phyloP scores from a whole-genome alignment of 2,797 vertebrate genomes.

The Nannoperca australis region DNA sequence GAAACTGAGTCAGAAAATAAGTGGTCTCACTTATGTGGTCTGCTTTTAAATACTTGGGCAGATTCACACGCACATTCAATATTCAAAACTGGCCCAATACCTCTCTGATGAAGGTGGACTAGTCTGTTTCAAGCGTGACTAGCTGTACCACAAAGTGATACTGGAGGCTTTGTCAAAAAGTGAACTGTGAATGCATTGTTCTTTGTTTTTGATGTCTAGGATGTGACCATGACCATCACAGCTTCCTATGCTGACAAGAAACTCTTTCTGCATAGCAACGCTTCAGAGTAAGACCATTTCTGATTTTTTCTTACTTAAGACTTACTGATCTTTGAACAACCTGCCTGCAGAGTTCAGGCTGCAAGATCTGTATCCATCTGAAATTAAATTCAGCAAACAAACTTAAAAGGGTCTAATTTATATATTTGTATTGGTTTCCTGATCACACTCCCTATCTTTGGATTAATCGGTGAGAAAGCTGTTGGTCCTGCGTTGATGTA shows the following conservation, averaged over 20 bases:
- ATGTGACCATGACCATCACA: conserved; percentile 72
- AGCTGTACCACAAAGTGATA: not conserved
- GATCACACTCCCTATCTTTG: not conserved
- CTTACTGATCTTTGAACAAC: not conserved
- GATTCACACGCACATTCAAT: not conserved
- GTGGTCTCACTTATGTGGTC: not conserved
- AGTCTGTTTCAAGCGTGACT: not conserved
- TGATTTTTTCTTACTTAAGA: not conserved
- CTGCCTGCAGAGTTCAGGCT: not conserved
- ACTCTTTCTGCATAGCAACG: conserved; percentile 76
- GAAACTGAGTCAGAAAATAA: not conserved
- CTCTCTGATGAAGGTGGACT: not conserved
- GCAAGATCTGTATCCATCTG: not conserved
- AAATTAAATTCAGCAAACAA: not conserved
- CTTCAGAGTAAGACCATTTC: conserved; percentile 74
- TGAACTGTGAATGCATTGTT: not conserved
- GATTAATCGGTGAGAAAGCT: not conserved
- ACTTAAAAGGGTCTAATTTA: not conserved
- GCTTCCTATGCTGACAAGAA: conserved; percentile 87
- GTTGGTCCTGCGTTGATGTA: not conserved
- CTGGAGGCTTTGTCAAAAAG: not conserved
- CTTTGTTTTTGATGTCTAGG: conserved; percentile 70
- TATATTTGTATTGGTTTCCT: not conserved
- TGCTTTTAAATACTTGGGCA: not conserved
- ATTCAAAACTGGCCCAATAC: not conserved